These are phyloP conservation scores for Myiotriccus ornatus DNA, from an alignment of 2,797 vertebrate species.

Conservation along the genomic window DNA sequence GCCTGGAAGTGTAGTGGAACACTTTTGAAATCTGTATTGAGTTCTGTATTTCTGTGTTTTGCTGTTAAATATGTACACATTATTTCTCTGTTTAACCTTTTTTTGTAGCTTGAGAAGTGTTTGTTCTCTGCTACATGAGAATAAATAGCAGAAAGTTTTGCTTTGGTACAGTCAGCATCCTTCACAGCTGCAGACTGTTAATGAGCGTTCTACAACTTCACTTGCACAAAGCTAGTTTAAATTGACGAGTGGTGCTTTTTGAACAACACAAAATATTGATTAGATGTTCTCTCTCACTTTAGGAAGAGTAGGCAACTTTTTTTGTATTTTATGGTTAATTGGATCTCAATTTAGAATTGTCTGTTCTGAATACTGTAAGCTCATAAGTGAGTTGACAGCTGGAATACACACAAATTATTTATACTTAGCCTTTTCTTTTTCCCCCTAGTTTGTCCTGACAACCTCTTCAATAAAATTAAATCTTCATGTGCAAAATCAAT, in stretches of 20 bases:
- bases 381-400: neutral
- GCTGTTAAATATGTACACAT: neutral
- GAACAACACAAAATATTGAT: neutral
- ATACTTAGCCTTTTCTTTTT: neutral
- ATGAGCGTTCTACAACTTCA: neutral
- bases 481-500: constrained; percentile 86
- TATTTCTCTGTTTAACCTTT: neutral
- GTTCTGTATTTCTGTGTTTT: neutral
- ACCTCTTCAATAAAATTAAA: constrained; percentile 91
- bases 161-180: neutral
- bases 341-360: neutral
- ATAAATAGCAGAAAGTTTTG: neutral
- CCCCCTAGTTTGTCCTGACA: constrained; percentile 86
- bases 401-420: neutral
- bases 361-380: neutral
- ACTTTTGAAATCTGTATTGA: neutral
- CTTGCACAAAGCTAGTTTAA: neutral
- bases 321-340: neutral
- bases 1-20: neutral
- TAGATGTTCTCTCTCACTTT: neutral
- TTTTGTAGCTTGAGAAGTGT: neutral
- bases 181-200: neutral
- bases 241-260: neutral
- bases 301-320: neutral
- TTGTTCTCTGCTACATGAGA: neutral